phyloP scores from a whole-genome alignment of 2,888 invertebrate genomes.

The Phragmatobia fuliginosa region DNA sequence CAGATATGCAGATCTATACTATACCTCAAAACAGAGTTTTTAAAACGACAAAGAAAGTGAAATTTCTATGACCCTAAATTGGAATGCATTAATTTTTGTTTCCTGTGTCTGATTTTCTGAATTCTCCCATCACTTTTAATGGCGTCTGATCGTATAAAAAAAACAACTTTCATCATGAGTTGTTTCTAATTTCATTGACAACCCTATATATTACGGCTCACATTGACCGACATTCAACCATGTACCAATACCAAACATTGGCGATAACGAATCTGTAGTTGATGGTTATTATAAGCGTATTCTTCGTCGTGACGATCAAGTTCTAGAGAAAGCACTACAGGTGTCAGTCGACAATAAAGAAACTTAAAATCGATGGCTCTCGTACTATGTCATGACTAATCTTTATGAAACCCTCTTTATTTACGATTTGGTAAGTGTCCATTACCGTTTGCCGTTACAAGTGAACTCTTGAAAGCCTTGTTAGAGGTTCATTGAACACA shows the following conservation, averaged over 20 bases:
- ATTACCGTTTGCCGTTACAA: neutral
- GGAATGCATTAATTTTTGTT: neutral
- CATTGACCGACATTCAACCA: conserved; percentile 27
- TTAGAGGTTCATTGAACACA: neutral
- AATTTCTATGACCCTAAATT: neutral
- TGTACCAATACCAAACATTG: conserved; percentile 25
- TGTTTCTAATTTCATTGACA: conserved; percentile 10
- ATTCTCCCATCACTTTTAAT: neutral
- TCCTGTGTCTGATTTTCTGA: neutral
- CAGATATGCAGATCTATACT: neutral
- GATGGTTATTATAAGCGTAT: conserved; percentile 30
- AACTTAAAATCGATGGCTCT: conserved; percentile 1
- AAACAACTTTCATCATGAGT: neutral
- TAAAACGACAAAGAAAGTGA: neutral
- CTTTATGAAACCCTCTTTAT: neutral
- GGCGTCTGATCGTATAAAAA: neutral
- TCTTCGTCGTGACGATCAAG: conserved; percentile 30
- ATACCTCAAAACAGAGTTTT: neutral
- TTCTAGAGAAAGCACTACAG: conserved; percentile 36
- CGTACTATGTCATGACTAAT: neutral
- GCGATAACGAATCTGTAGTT: conserved; percentile 25
- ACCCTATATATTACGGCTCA: conserved; percentile 13
- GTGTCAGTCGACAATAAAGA: conserved; percentile 20
- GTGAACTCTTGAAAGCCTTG: neutral
- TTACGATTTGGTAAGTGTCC: neutral